Base-by-base conservation (phyloP, 2,113 vertebrate species). In the Lasiurus cinereus region DNA sequence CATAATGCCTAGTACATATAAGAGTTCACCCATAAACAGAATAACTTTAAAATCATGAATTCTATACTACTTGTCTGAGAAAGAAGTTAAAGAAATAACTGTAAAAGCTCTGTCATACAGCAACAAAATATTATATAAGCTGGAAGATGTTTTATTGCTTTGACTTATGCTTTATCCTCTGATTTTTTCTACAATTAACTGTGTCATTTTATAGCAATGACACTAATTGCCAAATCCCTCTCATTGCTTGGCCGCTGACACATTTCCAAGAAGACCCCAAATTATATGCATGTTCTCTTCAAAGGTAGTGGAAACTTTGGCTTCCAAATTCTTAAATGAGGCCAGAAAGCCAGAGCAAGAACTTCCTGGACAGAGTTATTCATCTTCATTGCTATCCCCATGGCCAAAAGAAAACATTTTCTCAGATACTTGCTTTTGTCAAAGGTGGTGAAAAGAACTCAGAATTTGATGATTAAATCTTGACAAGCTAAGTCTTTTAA, bases 391-490 rank as follows among this genome's bases (percentile, higher is more conserved):
- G 82, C 50, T 11, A 43, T 67, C 29, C 21, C 14, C 8, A 64
- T 0, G 52, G 82, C 21, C 59, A 82, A 78, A 74, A 93, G 88
- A 88, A 93, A 92, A 54, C 5, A 0, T 69, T 29, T 56, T 43
- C 67, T 88, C 31, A 50, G n/a, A 82, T 73, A 72, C 72, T 85
- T 36, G 70, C 24, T 90, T 76, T 52, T 50, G 46, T 77, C 66
- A 54, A 62, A 19, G 46, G 22, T 56, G 21, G 64, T 90, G 50
- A 62, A 94, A 90, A 84, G 18, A 39, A 94, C 91, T 94, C 82
- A 93, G 92, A 91, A 96, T 96, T 94, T 19, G 77, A 97, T 64
- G 87, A 88, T 22, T 95, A 96, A 86, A 89, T 93, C 67, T 79
- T 91, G 88, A 79, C 48, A 0, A 0, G 67, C 70, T 50, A 94